A percentile compares a stretch with the other conserved stretches of the same genome.
Conservation (phyloP, 92 coral and sea anemone genomes). For the Parazoanthus swiftii region DNA sequence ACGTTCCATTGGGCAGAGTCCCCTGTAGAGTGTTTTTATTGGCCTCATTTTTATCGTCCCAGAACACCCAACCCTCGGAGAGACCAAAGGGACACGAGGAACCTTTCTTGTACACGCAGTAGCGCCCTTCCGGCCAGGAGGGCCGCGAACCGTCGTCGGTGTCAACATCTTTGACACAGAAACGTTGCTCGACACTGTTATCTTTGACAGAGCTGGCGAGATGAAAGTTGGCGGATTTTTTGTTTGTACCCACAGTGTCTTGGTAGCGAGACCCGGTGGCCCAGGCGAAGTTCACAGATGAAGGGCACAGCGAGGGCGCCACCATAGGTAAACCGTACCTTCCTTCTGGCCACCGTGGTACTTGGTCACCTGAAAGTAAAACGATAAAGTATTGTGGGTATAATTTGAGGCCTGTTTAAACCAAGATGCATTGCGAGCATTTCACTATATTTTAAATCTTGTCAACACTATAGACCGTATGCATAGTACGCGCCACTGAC, state of each 20-base stretch:
- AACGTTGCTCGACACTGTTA: slow-evolving; percentile 38
- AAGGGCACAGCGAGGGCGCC: slow-evolving; percentile 48
- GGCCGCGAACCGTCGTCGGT: background rate
- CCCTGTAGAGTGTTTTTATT: slow-evolving; percentile 39
- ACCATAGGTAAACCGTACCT: slow-evolving; percentile 51
- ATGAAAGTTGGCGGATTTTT: slow-evolving; percentile 24
- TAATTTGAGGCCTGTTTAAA: too few species aligned
- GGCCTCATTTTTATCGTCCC: slow-evolving; percentile 44
- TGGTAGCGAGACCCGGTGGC: slow-evolving; percentile 35
- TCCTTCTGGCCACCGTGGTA: slow-evolving; percentile 44
- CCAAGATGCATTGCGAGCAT: too few species aligned
- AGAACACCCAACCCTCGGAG: slow-evolving; percentile 42
- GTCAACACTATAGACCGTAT: too few species aligned
- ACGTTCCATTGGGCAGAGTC: slow-evolving; percentile 41
- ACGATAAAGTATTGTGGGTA: too few species aligned
- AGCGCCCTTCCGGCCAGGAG: slow-evolving; percentile 45
- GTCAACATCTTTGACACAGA: slow-evolving; percentile 43
- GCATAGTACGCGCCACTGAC: too few species aligned
- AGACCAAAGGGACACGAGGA: slow-evolving; percentile 34
- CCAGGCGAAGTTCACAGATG: slow-evolving; percentile 44
- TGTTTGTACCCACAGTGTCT: slow-evolving; percentile 42
- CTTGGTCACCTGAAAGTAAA: background rate
- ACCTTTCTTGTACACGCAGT: slow-evolving; percentile 47
- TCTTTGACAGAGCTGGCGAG: slow-evolving; percentile 48
- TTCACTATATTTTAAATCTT: too few species aligned